Evolutionary conservation across 2,888 invertebrate species (phyloP), one percentile per base, ranked within the genome.

Genomic region (Tanaodytes sp.): DNA sequence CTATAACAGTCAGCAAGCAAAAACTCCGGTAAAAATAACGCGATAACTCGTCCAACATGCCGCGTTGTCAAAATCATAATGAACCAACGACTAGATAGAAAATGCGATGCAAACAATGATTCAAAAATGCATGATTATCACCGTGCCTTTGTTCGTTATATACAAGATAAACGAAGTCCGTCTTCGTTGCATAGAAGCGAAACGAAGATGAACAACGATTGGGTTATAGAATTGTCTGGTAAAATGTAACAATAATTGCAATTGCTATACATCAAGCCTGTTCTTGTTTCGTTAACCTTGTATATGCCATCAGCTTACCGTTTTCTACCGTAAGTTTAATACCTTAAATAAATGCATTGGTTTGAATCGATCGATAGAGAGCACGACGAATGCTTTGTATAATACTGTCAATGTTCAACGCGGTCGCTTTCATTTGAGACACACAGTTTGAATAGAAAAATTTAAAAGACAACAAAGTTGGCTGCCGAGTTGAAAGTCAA

Each of bases 1-100:
- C n/a, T n/a, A n/a, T n/a, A n/a, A n/a, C n/a, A 83, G 79, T 81
- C 79, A 83, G 82, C 81, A 82, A 84, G 82, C 81, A 76, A 79
- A n/a, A 79, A 79, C 77, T 77, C 75, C 71, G 79, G 43, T 66
- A 72, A 75, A 76, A 75, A 75, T 71, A 66, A 72, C 63, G 55
- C 36, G 37, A 51, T 58, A 49, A 51, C 45, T 49, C 23, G 31
- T 40, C 18, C 45, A 68, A 62, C 49, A 12, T 52, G 51, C 64
- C 68, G 58, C 59, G 48, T 64, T 48, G 16, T 45, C 8, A n/a
- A 59, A 52, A 36, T 57, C 11, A 54, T 20, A 51, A 52, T 39
- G 49, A 51, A 33, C 36, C 55, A 55, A 55, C 15, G 67, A 62
- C 61, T 67, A 67, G 67, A 65, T 42, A 66, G 12, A 54, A 31